Evolutionary conservation across 2,888 invertebrate genomes (phyloP).

Genomic region (Cordilura impudica): DNA sequence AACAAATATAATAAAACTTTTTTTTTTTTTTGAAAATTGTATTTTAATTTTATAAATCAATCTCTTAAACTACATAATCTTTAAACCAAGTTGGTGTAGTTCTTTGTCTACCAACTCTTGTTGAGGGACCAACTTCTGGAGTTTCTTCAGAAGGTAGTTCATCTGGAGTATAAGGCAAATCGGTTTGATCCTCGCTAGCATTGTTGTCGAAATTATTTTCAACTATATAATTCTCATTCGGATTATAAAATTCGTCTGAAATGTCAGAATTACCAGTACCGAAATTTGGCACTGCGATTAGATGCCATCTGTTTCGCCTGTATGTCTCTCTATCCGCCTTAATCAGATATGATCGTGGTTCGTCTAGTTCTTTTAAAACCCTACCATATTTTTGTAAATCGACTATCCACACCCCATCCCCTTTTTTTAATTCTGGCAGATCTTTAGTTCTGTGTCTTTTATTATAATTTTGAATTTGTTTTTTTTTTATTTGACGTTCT

Average conservation of each 20-base stretch:
- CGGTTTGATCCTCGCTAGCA: slow-evolving; percentile 1
- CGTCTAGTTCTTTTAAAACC: neutral
- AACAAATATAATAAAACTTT: neutral
- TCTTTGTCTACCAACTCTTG: neutral
- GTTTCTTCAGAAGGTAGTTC: neutral
- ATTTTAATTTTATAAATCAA: neutral
- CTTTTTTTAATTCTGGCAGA: neutral
- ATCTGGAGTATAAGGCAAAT: neutral
- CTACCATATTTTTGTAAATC: neutral
- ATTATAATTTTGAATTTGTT: neutral
- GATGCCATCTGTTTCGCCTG: neutral
- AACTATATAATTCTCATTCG: slow-evolving; percentile 1
- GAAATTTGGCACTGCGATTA: neutral
- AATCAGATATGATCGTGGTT: slow-evolving; percentile 3
- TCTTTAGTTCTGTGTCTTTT: neutral
- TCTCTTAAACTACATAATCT: slow-evolving; percentile 3
- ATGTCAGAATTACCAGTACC: neutral
- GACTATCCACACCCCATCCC: slow-evolving; percentile 7
- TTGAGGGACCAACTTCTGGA: too few relatives aligned
- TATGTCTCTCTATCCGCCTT: neutral
- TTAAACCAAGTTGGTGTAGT: slow-evolving; percentile 5
- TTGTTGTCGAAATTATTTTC: slow-evolving; percentile 1
- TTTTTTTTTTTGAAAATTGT: neutral
- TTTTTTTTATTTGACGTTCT: neutral
- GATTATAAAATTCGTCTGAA: neutral